phyloP scores from a whole-genome alignment of 2,888 invertebrate species.

The Tachina fera region DNA sequence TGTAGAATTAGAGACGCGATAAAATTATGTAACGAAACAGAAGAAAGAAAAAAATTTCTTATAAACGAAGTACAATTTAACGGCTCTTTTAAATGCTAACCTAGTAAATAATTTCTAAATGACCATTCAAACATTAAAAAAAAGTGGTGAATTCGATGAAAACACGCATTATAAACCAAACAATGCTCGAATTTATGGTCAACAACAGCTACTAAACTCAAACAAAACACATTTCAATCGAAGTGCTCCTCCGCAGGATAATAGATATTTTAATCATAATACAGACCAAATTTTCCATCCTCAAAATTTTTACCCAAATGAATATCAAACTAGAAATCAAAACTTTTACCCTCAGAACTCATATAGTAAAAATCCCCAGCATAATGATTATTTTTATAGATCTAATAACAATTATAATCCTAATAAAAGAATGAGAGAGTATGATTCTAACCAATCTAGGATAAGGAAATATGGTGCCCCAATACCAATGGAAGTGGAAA shows the following conservation, averaged over 20 bases:
- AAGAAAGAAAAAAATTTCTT: not conserved
- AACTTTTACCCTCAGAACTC: not conserved
- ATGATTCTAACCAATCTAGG: constrained; percentile 19
- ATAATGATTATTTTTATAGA: constrained; percentile 6
- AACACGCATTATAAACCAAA: not conserved
- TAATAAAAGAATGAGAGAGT: not conserved
- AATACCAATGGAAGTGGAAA: constrained; percentile 64
- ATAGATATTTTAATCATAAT: too few species aligned
- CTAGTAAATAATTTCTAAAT: constrained; percentile 3
- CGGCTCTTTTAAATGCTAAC: constrained; percentile 1
- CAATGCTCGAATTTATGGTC: not conserved
- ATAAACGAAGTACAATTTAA: constrained; percentile 9
- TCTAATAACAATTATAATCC: constrained; percentile 1
- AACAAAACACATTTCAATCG: not conserved
- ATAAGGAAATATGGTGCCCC: constrained; percentile 44
- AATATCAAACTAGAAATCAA: not conserved
- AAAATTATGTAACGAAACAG: not conserved
- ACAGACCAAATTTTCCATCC: not conserved
- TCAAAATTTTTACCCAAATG: not conserved
- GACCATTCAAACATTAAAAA: not conserved
- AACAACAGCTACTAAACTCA: not conserved
- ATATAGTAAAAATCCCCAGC: not conserved
- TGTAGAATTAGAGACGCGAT: constrained; percentile 3
- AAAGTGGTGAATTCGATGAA: not conserved
- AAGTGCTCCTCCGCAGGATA: not conserved